Conservation (phyloP, 2,113 vertebrate genomes). For the Salvator merianae region DNA sequence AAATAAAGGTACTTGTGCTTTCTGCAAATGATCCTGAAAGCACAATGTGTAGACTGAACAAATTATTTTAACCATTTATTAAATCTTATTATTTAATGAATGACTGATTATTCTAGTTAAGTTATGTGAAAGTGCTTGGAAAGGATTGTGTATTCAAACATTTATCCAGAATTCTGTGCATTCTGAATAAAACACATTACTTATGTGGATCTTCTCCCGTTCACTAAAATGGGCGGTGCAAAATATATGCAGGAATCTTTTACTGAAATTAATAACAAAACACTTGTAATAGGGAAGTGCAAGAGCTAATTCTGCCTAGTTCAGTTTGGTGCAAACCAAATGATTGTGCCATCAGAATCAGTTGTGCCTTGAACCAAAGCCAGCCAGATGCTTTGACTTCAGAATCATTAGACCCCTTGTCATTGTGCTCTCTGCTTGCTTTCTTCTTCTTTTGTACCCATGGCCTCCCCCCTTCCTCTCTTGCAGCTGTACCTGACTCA, state of each 20-base stretch:
- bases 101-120: neutral
- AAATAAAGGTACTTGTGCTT: neutral
- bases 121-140: accelerated
- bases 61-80: too few relatives aligned
- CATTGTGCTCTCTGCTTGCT: too few relatives aligned
- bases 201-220: neutral
- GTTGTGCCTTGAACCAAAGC: too few relatives aligned
- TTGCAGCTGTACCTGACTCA: too few relatives aligned
- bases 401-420: too few relatives aligned
- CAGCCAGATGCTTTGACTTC: too few relatives aligned
- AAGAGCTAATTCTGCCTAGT: too few relatives aligned
- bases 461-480: too few relatives aligned
- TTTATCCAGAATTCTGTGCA: neutral
- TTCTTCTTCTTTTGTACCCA: too few relatives aligned
- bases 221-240: neutral
- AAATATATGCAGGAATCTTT: neutral
- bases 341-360: too few relatives aligned
- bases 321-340: too few relatives aligned
- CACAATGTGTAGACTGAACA: neutral
- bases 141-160: neutral
- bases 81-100: too few relatives aligned
- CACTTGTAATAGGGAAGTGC: neutral
- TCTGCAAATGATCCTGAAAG: neutral
- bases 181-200: neutral
- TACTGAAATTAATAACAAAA: neutral